These are phyloP conservation scores for Penaeus monodon DNA, from an alignment of 2,888 invertebrate species.

Conservation along the genomic window DNA sequence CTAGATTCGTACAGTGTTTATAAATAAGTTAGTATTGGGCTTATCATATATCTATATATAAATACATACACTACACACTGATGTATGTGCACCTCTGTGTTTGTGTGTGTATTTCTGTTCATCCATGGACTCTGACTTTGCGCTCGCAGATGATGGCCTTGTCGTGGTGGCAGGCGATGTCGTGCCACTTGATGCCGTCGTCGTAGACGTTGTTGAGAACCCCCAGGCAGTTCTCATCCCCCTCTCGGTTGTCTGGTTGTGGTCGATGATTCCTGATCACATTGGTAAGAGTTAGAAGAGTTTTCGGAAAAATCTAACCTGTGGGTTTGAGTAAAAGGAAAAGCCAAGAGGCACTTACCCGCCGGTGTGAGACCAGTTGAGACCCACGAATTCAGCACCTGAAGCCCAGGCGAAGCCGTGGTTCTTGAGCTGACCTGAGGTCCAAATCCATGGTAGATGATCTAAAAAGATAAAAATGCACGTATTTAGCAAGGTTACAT, in stretches of 20 bases:
- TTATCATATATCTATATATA: too few species aligned
- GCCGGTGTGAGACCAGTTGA: slow-evolving; percentile 77
- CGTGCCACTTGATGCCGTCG: slow-evolving; percentile 94
- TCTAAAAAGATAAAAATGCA: background rate
- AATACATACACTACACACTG: background rate
- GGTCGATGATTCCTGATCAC: slow-evolving; percentile 46
- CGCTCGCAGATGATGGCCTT: slow-evolving; percentile 92
- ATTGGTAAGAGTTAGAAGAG: slow-evolving; percentile 68
- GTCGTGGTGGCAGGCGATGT: slow-evolving; percentile 93
- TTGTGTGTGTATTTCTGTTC: background rate
- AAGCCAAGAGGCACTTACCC: slow-evolving; percentile 21
- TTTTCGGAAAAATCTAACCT: background rate
- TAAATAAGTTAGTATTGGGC: too few species aligned
- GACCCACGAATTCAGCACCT: slow-evolving; percentile 83
- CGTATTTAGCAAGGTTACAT: too few species aligned
- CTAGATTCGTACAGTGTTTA: background rate
- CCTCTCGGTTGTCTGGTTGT: slow-evolving; percentile 68
- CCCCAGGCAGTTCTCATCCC: slow-evolving; percentile 88
- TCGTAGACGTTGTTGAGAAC: slow-evolving; percentile 92
- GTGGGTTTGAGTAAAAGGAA: background rate
- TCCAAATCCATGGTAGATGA: slow-evolving; percentile 81
- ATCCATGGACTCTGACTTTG: background rate
- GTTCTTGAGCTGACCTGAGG: slow-evolving; percentile 91
- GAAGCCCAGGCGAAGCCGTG: slow-evolving; percentile 83
- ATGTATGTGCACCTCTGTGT: background rate